Evolutionary conservation across 1,140 invertebrate genomes (phyloP).

Genomic region (Proctacanthus coquilletti): DNA sequence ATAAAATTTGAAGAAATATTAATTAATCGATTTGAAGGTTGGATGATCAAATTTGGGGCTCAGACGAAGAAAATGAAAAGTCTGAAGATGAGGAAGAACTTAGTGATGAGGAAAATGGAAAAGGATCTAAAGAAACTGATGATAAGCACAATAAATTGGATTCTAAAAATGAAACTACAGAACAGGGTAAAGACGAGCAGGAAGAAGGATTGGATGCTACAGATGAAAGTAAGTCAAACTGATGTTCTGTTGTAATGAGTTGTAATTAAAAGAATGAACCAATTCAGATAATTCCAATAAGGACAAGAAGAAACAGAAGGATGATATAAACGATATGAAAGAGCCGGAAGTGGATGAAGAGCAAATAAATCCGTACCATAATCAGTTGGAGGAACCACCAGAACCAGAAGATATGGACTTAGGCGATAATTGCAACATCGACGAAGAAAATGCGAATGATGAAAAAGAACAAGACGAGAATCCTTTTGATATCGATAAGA

Average conservation of each 20-base stretch:
- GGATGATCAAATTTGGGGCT: slow-evolving; percentile 78
- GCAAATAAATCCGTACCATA: slow-evolving; percentile 74
- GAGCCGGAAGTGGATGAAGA: slow-evolving; percentile 66
- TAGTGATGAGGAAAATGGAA: slow-evolving; percentile 46
- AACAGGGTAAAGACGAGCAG: slow-evolving; percentile 35
- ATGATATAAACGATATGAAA: slow-evolving; percentile 37
- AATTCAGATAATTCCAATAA: slow-evolving; percentile 15
- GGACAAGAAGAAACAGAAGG: slow-evolving; percentile 24
- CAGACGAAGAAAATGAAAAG: slow-evolving; percentile 52
- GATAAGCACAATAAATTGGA: slow-evolving; percentile 45
- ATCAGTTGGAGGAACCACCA: slow-evolving; percentile 51
- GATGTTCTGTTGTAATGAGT: slow-evolving; percentile 11
- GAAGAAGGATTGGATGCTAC: slow-evolving; percentile 31
- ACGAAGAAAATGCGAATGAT: slow-evolving; percentile 50
- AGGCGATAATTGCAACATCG: slow-evolving; percentile 70
- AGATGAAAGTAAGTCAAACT: slow-evolving; percentile 16
- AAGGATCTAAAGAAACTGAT: slow-evolving; percentile 55
- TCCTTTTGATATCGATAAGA: slow-evolving; percentile 68
- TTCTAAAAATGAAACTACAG: slow-evolving; percentile 39
- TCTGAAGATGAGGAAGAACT: slow-evolving; percentile 40
- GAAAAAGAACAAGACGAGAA: slow-evolving; percentile 48
- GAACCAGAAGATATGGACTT: slow-evolving; percentile 75
- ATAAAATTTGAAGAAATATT: slow-evolving; percentile 2
- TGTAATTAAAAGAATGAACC: too few species aligned
- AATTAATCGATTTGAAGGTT: slow-evolving; percentile 22